Evolutionary conservation across 2,888 invertebrate species (phyloP).

Genomic region (Rosalia funebris): DNA sequence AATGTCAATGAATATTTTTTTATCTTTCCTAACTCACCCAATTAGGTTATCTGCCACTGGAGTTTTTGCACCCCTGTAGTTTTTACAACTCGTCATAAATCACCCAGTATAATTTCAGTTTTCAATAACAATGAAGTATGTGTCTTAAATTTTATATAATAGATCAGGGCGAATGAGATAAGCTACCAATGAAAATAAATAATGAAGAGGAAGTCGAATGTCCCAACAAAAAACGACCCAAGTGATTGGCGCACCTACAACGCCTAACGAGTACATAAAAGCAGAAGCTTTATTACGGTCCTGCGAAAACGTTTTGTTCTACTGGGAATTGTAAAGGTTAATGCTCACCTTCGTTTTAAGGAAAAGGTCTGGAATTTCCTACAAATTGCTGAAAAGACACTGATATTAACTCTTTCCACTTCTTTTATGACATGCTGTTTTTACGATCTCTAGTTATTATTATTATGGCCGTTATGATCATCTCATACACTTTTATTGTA

Average conservation of each 20-base stretch:
- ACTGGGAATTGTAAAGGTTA: constrained; percentile 51
- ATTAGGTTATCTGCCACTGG: too few species aligned
- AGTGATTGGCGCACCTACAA: constrained; percentile 56
- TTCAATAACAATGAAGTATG: too few species aligned
- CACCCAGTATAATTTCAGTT: too few species aligned
- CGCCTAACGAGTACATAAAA: constrained; percentile 60
- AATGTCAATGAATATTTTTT: too few species aligned
- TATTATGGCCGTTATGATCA: constrained; percentile 30
- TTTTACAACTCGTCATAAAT: too few species aligned
- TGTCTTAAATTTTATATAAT: too few species aligned
- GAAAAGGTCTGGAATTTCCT: constrained; percentile 46
- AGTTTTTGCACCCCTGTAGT: too few species aligned
- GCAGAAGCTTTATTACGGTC: constrained; percentile 59
- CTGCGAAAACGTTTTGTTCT: constrained; percentile 57
- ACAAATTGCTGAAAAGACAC: constrained; percentile 59
- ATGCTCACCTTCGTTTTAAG: constrained; percentile 49
- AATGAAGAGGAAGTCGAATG: too few species aligned
- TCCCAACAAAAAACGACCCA: too few species aligned
- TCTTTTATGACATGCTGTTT: constrained; percentile 40
- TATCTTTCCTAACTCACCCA: too few species aligned
- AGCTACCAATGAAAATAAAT: too few species aligned
- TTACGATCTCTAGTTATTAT: constrained; percentile 42
- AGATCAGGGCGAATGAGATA: too few species aligned
- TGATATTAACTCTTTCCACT: constrained; percentile 54
- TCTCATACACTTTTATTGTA: constrained; percentile 28